Conservation (phyloP, 2,888 invertebrate species). For the Pimpla rufipes region DNA sequence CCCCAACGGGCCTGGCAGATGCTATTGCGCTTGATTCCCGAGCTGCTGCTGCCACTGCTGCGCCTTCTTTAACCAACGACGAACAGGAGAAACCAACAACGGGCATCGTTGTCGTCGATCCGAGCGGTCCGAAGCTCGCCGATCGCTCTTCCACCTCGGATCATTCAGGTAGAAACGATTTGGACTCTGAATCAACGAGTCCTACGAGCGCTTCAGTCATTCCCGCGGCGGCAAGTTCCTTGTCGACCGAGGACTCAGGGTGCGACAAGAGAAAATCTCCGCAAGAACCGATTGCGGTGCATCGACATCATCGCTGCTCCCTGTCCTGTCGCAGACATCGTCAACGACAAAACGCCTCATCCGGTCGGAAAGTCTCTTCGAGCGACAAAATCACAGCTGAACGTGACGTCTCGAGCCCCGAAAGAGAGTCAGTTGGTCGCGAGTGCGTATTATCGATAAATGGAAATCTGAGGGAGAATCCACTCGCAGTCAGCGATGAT, state of each 20-base stretch:
- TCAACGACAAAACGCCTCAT: not conserved
- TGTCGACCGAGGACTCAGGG: not conserved
- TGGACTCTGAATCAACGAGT: slow-evolving; percentile 37
- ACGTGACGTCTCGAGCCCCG: not conserved
- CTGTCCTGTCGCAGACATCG: slow-evolving; percentile 28
- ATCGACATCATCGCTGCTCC: slow-evolving; percentile 25
- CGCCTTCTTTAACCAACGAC: slow-evolving; percentile 41
- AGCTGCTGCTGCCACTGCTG: slow-evolving; percentile 51
- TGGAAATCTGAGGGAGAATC: slow-evolving; percentile 17
- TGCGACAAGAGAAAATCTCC: not conserved
- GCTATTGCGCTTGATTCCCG: slow-evolving; percentile 68
- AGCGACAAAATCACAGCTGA: not conserved
- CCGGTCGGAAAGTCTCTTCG: not conserved
- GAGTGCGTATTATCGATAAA: slow-evolving; percentile 4
- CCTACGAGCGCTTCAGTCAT: not conserved
- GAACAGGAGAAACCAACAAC: slow-evolving; percentile 10
- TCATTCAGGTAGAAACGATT: slow-evolving; percentile 25
- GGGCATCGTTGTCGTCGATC: slow-evolving; percentile 6
- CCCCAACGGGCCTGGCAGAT: slow-evolving; percentile 80
- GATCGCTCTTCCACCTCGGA: slow-evolving; percentile 27
- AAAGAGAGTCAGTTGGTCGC: slow-evolving; percentile 4
- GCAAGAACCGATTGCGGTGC: slow-evolving; percentile 16
- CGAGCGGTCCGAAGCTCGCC: not conserved
- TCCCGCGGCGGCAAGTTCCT: not conserved
- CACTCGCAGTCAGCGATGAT: not conserved